Base-by-base conservation (phyloP, 2,888 invertebrate species). In the Ichneumon xanthorius region DNA sequence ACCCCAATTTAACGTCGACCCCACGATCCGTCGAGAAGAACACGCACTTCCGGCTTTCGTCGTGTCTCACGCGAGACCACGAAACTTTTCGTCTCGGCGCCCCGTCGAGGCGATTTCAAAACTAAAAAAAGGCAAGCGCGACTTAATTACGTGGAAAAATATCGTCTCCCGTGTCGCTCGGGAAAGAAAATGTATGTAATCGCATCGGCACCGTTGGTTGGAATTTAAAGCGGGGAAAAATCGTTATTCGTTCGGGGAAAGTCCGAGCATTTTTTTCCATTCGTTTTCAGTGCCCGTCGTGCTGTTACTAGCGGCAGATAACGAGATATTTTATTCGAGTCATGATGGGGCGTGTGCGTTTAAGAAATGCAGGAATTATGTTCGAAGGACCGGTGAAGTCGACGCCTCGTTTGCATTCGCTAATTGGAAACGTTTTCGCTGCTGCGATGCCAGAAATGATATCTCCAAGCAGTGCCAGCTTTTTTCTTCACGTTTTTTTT, bases 41-140 rank as follows among this genome's bases (percentile, higher is more conserved):
- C 77, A 77, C 77, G 77, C 77, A 77, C 77, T 67, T 77, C 67
- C 77, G 67, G 65, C 16, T 77, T 55, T 16, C 37, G 55, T 55
- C 77, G 77, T 67, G 67, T 40, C 40, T 53, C 67, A 67, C 77
- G 67, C 77, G 53, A 77, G 40, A 53, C 67, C 40, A n/a, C 63
- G 63, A 63, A 63, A 63, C 63, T 63, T 63, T 63, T n/a, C 6
- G 58, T 26, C 26, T 14, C 58, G 26, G 11, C 22, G 26, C 58
- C 26, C 58, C 33, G 33, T 6, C 33, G 63, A 11, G 2, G 63
- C 16, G 30, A 33, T 48, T 48, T 48, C 45, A 33, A n/a, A 30
- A 16, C 30, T 16, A n/a, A 30, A 30, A 61, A 63, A 33, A 30
- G 26, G 58, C 58, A 61, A 61, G 14, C 30, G 14, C 26, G 61